phyloP scores from a whole-genome alignment of 1,140 invertebrate genomes.

The Elymnias hypermnestra region DNA sequence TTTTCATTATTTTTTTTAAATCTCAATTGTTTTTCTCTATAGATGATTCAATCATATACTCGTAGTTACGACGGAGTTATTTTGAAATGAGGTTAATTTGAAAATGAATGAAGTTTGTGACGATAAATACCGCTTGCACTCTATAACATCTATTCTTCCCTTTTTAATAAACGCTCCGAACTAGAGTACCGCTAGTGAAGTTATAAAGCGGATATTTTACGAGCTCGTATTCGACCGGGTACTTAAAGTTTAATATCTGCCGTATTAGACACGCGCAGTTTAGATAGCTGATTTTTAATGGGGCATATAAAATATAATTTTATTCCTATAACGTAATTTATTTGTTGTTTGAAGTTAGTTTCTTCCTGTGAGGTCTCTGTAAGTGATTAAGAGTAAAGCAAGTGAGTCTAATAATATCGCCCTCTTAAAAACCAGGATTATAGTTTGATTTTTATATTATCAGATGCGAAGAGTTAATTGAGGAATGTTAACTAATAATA shows the following conservation, averaged over 20 bases:
- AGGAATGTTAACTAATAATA: no score
- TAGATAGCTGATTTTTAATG: constrained; percentile 14
- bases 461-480: no score
- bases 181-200: neutral
- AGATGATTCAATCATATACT: no score
- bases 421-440: no score
- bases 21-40: neutral
- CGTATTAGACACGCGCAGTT: constrained; percentile 15
- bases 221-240: constrained; percentile 10
- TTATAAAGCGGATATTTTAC: constrained; percentile 19
- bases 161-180: constrained; percentile 8
- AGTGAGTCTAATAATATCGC: neutral
- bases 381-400: neutral
- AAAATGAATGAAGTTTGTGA: no score
- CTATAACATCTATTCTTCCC: constrained; percentile 1
- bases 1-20: no score
- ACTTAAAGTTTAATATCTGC: constrained; percentile 18
- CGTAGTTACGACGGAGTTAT: neutral
- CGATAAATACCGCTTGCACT: constrained; percentile 2
- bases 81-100: neutral
- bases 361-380: neutral
- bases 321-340: neutral
- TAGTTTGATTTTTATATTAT: no score
- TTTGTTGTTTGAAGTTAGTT: neutral
- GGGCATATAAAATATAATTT: constrained; percentile 8